Conservation (phyloP, 2,113 vertebrate species). For the Corvus cornix region DNA sequence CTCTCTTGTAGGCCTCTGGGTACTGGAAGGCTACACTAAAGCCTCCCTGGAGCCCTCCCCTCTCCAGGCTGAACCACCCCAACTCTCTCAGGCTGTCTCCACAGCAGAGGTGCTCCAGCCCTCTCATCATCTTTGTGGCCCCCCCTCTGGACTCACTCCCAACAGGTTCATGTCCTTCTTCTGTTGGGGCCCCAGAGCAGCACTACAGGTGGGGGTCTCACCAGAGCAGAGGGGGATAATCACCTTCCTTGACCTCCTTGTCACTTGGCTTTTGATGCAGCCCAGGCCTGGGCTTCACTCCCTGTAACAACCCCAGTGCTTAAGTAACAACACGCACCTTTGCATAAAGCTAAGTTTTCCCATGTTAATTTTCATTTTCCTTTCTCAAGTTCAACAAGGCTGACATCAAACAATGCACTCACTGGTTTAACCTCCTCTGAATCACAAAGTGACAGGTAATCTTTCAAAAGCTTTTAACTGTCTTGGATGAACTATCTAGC, state of each 20-base stretch:
- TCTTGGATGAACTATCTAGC: not conserved
- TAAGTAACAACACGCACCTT: not conserved
- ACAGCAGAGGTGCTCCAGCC: not conserved
- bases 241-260: not conserved
- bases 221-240: not conserved
- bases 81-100: not conserved
- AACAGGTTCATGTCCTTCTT: not conserved
- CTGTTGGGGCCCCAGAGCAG: not conserved
- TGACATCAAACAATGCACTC: not conserved
- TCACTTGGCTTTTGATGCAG: not conserved
- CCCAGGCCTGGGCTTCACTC: not conserved
- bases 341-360: not conserved
- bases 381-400: not conserved
- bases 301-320: not conserved
- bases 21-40: not conserved
- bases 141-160: not conserved
- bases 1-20: not conserved
- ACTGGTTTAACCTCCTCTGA: not conserved
- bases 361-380: not conserved
- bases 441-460: not conserved
- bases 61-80: not conserved
- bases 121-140: not conserved
- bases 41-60: not conserved
- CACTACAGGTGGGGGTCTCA: not conserved
- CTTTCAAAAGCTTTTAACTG: not conserved